Conservation (phyloP, 2,888 invertebrate genomes). For the Cheilosia impressa region DNA sequence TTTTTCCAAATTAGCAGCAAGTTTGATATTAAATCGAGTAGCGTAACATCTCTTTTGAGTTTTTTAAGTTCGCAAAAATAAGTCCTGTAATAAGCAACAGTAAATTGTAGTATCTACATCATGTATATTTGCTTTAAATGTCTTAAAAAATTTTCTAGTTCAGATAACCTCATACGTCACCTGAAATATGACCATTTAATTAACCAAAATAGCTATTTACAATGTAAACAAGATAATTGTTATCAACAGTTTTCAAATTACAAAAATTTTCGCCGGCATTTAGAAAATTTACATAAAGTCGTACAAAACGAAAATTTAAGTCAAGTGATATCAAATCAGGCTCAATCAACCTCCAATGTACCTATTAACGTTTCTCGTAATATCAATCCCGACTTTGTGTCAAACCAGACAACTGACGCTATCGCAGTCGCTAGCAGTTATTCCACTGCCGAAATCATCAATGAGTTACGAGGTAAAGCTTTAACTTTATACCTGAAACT, state of each 20-base stretch:
- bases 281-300: too few relatives aligned
- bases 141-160: too few relatives aligned
- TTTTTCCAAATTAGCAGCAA: neutral
- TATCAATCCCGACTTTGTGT: neutral
- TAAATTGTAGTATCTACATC: neutral
- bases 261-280: too few relatives aligned
- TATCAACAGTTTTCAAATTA: too few relatives aligned
- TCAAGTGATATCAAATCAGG: neutral
- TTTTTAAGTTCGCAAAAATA: neutral
- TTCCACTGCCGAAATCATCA: neutral
- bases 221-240: too few relatives aligned
- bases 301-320: neutral
- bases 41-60: neutral
- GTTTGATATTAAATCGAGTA: neutral
- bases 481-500: slow-evolving; percentile 8
- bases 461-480: neutral
- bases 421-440: neutral
- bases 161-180: too few relatives aligned
- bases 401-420: neutral
- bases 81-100: neutral
- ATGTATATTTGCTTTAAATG: neutral
- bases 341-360: neutral
- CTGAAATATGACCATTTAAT: too few relatives aligned
- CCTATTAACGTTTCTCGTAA: neutral
- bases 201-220: too few relatives aligned